Conservation (phyloP, 2,888 invertebrate species). For the Acutogordius australiensis region DNA sequence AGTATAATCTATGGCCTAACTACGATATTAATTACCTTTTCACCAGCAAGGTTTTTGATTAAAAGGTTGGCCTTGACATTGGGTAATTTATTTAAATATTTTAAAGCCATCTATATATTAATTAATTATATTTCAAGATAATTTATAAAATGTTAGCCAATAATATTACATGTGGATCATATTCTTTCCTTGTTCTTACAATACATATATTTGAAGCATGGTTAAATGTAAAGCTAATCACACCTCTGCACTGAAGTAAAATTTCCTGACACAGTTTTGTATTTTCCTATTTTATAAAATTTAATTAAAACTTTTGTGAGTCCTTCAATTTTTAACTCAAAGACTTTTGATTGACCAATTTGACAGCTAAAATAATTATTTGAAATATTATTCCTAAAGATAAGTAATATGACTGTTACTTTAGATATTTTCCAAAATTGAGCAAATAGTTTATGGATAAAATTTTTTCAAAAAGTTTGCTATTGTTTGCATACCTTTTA, state of each 20-base stretch:
- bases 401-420: too few species aligned
- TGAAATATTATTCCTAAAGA: too few species aligned
- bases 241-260: not conserved
- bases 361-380: not conserved
- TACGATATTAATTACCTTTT: not conserved
- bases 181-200: not conserved
- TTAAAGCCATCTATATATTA: not conserved
- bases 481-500: too few species aligned
- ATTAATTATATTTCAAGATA: not conserved
- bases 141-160: too few species aligned
- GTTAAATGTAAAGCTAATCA: not conserved
- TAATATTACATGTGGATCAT: not conserved
- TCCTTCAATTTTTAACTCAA: not conserved
- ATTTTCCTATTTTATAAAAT: not conserved
- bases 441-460: too few species aligned
- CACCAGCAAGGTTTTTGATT: not conserved
- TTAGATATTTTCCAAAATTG: too few species aligned
- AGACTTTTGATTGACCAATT: not conserved
- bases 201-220: not conserved
- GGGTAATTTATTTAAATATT: not conserved
- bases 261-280: not conserved
- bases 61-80: not conserved
- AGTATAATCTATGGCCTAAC: not conserved
- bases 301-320: not conserved
- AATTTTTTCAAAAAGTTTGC: too few species aligned